A percentile compares a stretch with the other conserved stretches of the same genome.
These are phyloP conservation scores for Drosophila seguyi DNA, from an alignment of 1,140 invertebrate genomes.

Conservation along the genomic window DNA sequence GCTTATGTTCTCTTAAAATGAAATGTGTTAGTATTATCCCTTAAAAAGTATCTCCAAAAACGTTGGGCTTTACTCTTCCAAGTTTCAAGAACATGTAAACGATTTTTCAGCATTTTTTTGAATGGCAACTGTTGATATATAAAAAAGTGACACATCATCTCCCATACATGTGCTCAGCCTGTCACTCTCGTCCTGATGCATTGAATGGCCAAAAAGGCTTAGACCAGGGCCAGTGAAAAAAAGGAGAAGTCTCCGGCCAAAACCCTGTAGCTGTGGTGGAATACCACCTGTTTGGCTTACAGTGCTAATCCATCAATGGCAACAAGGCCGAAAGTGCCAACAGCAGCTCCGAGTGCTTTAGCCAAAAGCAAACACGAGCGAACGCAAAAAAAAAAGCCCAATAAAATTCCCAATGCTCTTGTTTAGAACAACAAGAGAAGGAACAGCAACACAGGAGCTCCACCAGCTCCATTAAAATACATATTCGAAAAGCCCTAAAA, in stretches of 20 bases:
- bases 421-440: slow-evolving; percentile 22
- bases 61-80: no score
- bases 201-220: slow-evolving; percentile 50
- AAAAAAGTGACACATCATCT: slow-evolving; percentile 39
- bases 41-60: no score
- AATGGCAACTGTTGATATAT: slow-evolving; percentile 9
- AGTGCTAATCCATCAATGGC: slow-evolving; percentile 70
- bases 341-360: slow-evolving; percentile 49
- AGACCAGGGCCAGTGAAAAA: slow-evolving; percentile 2
- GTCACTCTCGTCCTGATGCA: slow-evolving; percentile 51
- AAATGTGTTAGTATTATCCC: neutral
- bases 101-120: neutral
- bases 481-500: slow-evolving; percentile 70
- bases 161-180: slow-evolving; percentile 10
- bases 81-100: neutral
- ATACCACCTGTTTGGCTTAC: slow-evolving; percentile 60
- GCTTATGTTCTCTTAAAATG: neutral
- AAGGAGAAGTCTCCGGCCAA: neutral
- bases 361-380: slow-evolving; percentile 41
- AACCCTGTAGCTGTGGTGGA: neutral
- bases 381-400: slow-evolving; percentile 37
- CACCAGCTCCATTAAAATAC: slow-evolving; percentile 67
- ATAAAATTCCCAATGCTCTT: slow-evolving; percentile 63
- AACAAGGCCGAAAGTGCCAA: slow-evolving; percentile 58
- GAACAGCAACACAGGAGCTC: slow-evolving; percentile 14